These are phyloP conservation scores for Leucophenga varia DNA, from an alignment of 1,140 invertebrate genomes.

Conservation along the genomic window DNA sequence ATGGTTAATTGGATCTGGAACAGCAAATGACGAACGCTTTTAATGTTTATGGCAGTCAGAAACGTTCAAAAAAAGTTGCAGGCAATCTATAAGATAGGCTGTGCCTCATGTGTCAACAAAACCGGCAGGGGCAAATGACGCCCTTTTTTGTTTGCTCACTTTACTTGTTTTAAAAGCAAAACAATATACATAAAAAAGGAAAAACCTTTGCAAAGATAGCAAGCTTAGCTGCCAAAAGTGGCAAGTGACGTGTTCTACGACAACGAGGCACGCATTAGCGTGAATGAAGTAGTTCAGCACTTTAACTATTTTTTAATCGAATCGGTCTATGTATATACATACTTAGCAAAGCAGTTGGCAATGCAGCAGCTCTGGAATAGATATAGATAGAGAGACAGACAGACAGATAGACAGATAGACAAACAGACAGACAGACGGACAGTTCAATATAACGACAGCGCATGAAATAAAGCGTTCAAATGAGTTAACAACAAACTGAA, in stretches of 20 bases:
- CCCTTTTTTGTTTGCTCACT: conserved; percentile 12
- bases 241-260: conserved; percentile 45
- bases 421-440: too few relatives aligned
- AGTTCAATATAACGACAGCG: too few relatives aligned
- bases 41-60: conserved; percentile 44
- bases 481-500: too few relatives aligned
- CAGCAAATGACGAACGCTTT: conserved; percentile 55
- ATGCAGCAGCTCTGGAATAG: too few relatives aligned
- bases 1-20: conserved; percentile 56
- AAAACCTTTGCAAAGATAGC: neutral
- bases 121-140: conserved; percentile 2
- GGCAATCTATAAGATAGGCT: conserved; percentile 3
- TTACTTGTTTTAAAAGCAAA: too few relatives aligned
- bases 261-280: conserved; percentile 48
- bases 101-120: conserved; percentile 9
- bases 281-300: conserved; percentile 47
- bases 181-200: too few relatives aligned
- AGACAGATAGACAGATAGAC: too few relatives aligned
- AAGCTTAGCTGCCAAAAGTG: conserved; percentile 26
- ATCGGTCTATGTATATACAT: conserved; percentile 16
- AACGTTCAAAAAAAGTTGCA: conserved; percentile 22
- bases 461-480: too few relatives aligned
- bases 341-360: too few relatives aligned
- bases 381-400: too few relatives aligned
- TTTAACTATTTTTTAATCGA: conserved; percentile 39